Evolutionary conservation across 2,113 vertebrate genomes (phyloP).

Genomic region (Pseudois nayaur): DNA sequence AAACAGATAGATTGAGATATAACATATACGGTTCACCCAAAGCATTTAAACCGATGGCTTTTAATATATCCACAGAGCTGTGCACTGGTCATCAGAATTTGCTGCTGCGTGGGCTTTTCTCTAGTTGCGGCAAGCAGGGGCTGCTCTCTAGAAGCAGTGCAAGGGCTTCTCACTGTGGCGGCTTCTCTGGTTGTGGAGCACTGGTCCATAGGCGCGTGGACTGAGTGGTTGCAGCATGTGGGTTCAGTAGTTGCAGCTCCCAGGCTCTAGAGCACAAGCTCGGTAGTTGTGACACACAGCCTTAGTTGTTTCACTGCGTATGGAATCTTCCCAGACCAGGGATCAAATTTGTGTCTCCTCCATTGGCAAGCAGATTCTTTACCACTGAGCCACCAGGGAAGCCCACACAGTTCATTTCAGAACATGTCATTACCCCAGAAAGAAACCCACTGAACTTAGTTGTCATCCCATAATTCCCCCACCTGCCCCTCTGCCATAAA

Average conservation of each 20-base stretch:
- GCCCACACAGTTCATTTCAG: not conserved
- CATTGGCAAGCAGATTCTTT: not conserved
- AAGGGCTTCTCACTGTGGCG: not conserved
- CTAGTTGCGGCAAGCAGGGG: not conserved
- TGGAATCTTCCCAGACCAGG: not conserved
- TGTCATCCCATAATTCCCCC: not conserved
- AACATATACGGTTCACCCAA: not conserved
- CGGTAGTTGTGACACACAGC: not conserved
- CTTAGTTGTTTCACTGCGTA: not conserved
- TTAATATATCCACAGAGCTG: not conserved
- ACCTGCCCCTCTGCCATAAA: too few relatives aligned
- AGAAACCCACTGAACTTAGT: not conserved
- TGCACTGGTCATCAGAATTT: not conserved
- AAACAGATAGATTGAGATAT: not conserved
- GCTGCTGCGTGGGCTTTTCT: not conserved
- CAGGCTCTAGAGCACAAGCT: not conserved
- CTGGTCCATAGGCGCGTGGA: not conserved
- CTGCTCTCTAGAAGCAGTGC: not conserved
- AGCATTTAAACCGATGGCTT: not conserved
- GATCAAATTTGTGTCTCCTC: not conserved
- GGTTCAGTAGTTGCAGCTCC: not conserved
- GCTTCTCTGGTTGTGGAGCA: not conserved
- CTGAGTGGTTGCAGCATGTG: not conserved
- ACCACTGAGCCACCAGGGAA: not conserved
- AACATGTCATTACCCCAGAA: not conserved